Base-by-base conservation (phyloP, 1,140 invertebrate genomes). In the Potamilus streckersoni region DNA sequence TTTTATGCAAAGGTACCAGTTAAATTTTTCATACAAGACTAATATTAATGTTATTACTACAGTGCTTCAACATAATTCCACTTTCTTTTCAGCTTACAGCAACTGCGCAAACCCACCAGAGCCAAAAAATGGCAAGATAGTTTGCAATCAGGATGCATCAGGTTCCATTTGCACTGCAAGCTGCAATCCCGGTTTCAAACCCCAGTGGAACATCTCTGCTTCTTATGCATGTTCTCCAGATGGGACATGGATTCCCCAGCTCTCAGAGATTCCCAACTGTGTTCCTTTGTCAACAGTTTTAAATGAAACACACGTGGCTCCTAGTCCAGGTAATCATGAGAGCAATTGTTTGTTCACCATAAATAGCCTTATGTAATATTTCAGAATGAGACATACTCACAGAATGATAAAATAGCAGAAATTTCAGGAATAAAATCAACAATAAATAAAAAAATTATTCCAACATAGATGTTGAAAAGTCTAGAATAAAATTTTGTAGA, bases 191-290 rank as follows among this genome's bases (percentile, higher is more conserved):
- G 93, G 92, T 16, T 89, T 93, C 27, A 80, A 88, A 19, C 94
- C 94, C 81, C 92, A 93, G 63, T 91, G 91, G 3, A 82, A 91
- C 0, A 91, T 93, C 8, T 92, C 92, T 1, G 76, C 91, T 1
- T 71, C 89, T 3, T 96, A 96, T 86, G 92, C 89, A 27, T 96
- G 95, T 83, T 83, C 84, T 79, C 90, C 92, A 15, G 92, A 89
- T 6, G 94, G 94, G 0, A 74, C 89, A 11, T 96, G 94, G 85
- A 79, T 90, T 62, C 95, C 95, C 0, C 89, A 91, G 23, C 93
- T 93, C 13, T 58, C 55, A 20, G 56, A 55, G 0, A 90, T 95
- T 71, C 95, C 95, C 13, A 92, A 93, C 77, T 96, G 95, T 81
- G 89, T 93, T 19, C 93, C 92, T 79, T 91, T 93, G 93, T 88